Percentiles rank a stretch among this genome's conserved stretches.
phyloP scores from a whole-genome alignment of 1,140 invertebrate genomes.

The Coenobita brevimanus region DNA sequence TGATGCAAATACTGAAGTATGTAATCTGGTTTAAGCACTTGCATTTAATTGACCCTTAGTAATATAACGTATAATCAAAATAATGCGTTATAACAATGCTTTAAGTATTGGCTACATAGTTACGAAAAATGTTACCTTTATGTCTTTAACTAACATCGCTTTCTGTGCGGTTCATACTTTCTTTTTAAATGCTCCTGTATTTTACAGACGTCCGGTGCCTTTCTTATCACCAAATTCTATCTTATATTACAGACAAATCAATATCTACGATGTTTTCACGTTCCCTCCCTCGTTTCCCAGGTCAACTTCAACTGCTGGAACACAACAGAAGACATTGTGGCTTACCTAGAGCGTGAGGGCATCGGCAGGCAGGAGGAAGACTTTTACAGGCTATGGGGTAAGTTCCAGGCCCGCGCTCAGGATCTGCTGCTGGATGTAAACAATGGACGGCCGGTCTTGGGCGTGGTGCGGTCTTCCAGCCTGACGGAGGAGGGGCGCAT shows the following conservation, averaged over 20 bases:
- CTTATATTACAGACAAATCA: background rate
- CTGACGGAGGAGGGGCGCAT: slow-evolving; percentile 82
- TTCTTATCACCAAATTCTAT: background rate
- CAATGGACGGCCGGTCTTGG: background rate
- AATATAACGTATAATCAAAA: no score
- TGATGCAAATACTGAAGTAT: no score
- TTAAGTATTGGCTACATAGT: no score
- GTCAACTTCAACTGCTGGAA: slow-evolving; percentile 81
- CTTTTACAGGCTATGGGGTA: slow-evolving; percentile 48
- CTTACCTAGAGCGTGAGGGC: slow-evolving; percentile 75
- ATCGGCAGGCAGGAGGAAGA: background rate
- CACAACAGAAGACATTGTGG: slow-evolving; percentile 78
- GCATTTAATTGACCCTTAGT: no score
- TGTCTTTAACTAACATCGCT: background rate
- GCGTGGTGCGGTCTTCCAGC: slow-evolving; percentile 87
- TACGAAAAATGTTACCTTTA: background rate
- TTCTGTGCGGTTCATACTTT: background rate
- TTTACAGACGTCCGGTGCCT: background rate
- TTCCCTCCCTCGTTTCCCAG: background rate
- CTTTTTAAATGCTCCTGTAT: no score
- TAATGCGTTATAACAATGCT: no score
- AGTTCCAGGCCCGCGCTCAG: slow-evolving; percentile 41
- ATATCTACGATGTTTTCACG: background rate
- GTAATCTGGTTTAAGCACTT: no score
- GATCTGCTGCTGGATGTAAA: slow-evolving; percentile 37